Base-by-base conservation (phyloP, 2,888 invertebrate genomes). In the Cacoxenus indagator region DNA sequence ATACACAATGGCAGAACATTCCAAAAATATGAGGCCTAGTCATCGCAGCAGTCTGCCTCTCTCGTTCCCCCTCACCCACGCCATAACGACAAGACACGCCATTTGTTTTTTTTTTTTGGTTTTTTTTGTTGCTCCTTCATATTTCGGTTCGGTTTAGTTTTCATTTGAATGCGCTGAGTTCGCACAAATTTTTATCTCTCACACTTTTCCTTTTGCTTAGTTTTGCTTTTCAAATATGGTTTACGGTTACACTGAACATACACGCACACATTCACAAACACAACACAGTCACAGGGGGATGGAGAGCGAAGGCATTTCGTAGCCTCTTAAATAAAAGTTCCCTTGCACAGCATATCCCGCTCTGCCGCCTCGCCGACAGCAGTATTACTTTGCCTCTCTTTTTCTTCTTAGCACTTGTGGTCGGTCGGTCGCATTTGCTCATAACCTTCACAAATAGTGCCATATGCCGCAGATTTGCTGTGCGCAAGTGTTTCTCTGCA, bases 381-480 rank as follows among this genome's bases (percentile, higher is more conserved):
- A 11, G 6, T 57, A 22, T 57, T 24, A 22, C 8, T 19, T 14
- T 64, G 45, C 37, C 26, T n/a, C 9, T 11, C 9, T 64, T 29
- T 64, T 27, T 22, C 45, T 64, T 31, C 11, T n/a, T 45, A 37
- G 2, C 54, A 3, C 54, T 54, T 24, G 9, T 54, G 24, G 14
- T 24, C 24, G 26, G 8, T 24, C 3, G 17, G 17, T n/a, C 17
- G 5, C 37, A 29, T 59, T 31, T 59, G 29, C 59, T 19, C 37
- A 62, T 45, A 62, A 62, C 61, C 61, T 62, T 62, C 61, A 62
- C 45, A 62, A 62, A 62, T 62, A 43, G 43, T 62, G 61, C 61
- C 61, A 57, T 57, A 57, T 27, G 57, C 57, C 29, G 57, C 26
- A 22, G 51, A 19, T 17, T 8, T 48, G 48, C 17, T 17, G 6